Percentiles rank a stretch among this genome's conserved stretches.
phyloP scores from a whole-genome alignment of 2,113 vertebrate genomes.

The Chaenocephalus aceratus region DNA sequence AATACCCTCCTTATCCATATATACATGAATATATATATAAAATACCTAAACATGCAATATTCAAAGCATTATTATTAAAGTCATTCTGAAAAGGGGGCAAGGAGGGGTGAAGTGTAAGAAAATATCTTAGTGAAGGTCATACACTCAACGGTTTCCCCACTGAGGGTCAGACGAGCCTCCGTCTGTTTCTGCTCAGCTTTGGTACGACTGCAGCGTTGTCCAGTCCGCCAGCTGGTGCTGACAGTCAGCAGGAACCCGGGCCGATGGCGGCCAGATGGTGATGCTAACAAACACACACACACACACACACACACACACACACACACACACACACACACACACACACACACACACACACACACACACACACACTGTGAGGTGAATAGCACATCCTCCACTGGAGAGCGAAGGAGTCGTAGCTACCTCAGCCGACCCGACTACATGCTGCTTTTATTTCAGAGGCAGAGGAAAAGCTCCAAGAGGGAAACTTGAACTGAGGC shows the following conservation, averaged over 20 bases:
- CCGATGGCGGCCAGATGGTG: slow-evolving; percentile 72
- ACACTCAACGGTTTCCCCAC: slow-evolving; percentile 23
- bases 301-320: slow-evolving; percentile 22
- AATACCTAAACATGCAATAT: neutral
- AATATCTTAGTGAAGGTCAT: neutral
- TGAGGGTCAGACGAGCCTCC: slow-evolving; percentile 13
- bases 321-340: slow-evolving; percentile 19
- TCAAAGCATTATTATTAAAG: neutral
- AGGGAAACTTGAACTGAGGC: slow-evolving; percentile 47
- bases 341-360: neutral
- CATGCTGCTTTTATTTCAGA: slow-evolving; percentile 59
- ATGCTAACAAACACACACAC: slow-evolving; percentile 21
- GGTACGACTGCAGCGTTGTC: slow-evolving; percentile 49
- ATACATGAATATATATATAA: neutral
- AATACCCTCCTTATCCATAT: neutral
- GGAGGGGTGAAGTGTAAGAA: neutral
- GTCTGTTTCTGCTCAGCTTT: slow-evolving; percentile 54
- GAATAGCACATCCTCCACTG: slow-evolving; percentile 42
- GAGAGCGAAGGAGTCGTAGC: slow-evolving; percentile 14
- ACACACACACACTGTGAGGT: slow-evolving; percentile 24
- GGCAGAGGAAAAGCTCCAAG: slow-evolving; percentile 46
- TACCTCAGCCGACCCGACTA: slow-evolving; percentile 65
- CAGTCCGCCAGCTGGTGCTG: slow-evolving; percentile 72
- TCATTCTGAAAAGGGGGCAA: neutral
- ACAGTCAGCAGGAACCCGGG: slow-evolving; percentile 56